These are phyloP conservation scores for Mus caroli DNA, from an alignment of 2,797 vertebrate genomes.

Conservation along the genomic window DNA sequence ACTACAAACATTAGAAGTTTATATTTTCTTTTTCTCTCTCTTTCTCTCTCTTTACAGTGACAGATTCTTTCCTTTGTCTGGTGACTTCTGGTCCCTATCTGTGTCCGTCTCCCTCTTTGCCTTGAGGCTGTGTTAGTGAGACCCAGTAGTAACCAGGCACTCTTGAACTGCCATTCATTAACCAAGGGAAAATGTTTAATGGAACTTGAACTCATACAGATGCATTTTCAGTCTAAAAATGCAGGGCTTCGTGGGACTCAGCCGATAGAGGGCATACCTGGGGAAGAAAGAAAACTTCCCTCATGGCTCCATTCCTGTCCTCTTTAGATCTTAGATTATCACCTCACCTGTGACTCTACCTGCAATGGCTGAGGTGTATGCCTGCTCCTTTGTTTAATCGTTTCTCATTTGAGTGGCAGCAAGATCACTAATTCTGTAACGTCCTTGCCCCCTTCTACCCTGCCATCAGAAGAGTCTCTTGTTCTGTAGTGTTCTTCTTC, in stretches of 20 bases:
- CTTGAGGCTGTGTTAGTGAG: not conserved
- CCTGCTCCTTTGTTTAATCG: not conserved
- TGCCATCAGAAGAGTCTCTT: not conserved
- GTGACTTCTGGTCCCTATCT: not conserved
- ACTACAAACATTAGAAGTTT: not conserved
- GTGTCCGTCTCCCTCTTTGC: not conserved
- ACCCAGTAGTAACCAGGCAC: not conserved
- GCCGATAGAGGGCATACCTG: not conserved
- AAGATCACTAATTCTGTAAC: not conserved
- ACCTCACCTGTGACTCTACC: not conserved
- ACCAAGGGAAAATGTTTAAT: slow-evolving; percentile 6
- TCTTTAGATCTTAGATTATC: not conserved
- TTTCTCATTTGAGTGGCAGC: slow-evolving; percentile 16
- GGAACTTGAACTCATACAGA: slow-evolving; percentile 29
- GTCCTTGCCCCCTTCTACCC: not conserved
- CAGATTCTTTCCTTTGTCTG: not conserved
- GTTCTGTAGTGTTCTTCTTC: not conserved
- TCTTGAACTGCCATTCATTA: slow-evolving; percentile 3
- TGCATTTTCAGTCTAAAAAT: slow-evolving; percentile 38
- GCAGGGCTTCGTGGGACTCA: not conserved
- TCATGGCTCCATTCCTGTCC: not conserved
- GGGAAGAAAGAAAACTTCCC: slow-evolving; percentile 19
- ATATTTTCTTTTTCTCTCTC: not conserved
- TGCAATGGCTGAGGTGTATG: not conserved
- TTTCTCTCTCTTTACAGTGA: not conserved